Base-by-base conservation (phyloP, 2,113 vertebrate genomes). In the Larimichthys crocea region DNA sequence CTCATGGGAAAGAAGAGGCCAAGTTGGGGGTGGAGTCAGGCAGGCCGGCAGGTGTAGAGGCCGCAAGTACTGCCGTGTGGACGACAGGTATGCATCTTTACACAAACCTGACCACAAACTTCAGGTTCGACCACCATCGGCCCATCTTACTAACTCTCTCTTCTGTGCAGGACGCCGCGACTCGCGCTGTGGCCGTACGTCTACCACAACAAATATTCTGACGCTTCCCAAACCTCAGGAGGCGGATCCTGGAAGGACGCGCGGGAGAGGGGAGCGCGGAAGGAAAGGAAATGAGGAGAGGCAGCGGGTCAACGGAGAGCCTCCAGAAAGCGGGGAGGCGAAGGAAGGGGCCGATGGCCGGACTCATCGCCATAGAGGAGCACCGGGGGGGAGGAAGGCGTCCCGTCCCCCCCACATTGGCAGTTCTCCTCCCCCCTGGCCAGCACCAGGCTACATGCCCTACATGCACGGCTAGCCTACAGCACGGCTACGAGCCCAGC, bases 401-500 rank as follows among this genome's bases (percentile, higher is more conserved):
- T 84, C 93, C 26, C 95, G 97, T 0, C 94, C 96, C 0, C 89
- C 96, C 62, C 98, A 99, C 8, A 96, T 99, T n/a, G n/a, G 92
- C 96, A 97, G 0, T 98, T 99, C 86, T 95, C 97, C 60, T 97
- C 98, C 0, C 94, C 97, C 0, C 93, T 98, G 88, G 95, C 96
- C 98, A 99, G 91, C 98, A 99, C 76, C 98, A 99, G 93, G 97
- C 83, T 99, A 99, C 94, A 96, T 99, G 93, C 97, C 97, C 82
- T 99, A 99, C 92, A 97, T 99, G 97, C 97, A 98, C 4, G 97
- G 97, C 99, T 99, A 87, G 96, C 96, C 85, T 99, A 99, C 89
- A 95, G 97, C 97, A 99, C 89, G 96, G 96, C 9, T 99, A 97
- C 0, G 98, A 99, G 91, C 96, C 97, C 83, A 96, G 74, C 92